These are phyloP conservation scores for Orussus abietinus DNA, from an alignment of 1,140 invertebrate species.

Conservation along the genomic window DNA sequence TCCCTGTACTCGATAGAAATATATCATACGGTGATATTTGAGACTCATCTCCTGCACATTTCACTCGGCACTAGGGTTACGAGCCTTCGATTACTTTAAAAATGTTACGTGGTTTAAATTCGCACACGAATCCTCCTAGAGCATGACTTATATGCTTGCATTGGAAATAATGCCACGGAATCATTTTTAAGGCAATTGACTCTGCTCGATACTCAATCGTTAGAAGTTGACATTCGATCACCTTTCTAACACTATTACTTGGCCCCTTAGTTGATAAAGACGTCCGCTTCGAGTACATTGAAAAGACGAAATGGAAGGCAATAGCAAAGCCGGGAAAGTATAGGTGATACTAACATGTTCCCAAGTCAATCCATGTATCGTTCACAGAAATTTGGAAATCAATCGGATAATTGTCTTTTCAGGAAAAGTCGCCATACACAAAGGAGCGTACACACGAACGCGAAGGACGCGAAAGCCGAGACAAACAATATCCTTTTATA, in stretches of 20 bases:
- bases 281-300: constrained; percentile 37
- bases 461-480: constrained; percentile 63
- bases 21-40: too few relatives aligned
- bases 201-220: too few relatives aligned
- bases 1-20: too few relatives aligned
- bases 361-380: constrained; percentile 6
- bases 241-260: constrained; percentile 31
- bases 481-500: constrained; percentile 78
- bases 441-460: constrained; percentile 63
- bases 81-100: too few relatives aligned
- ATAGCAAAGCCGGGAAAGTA: constrained; percentile 34
- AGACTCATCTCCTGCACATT: too few relatives aligned
- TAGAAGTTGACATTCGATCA: constrained; percentile 15
- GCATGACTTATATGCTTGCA: too few relatives aligned
- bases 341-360: constrained; percentile 38
- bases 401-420: constrained; percentile 41
- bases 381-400: constrained; percentile 5
- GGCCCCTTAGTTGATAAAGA: constrained; percentile 38
- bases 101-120: too few relatives aligned
- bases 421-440: constrained; percentile 69
- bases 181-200: too few relatives aligned
- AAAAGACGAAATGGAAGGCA: constrained; percentile 43
- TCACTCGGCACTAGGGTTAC: too few relatives aligned
- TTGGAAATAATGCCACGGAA: too few relatives aligned
- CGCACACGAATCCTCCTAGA: too few relatives aligned